phyloP scores from a whole-genome alignment of 2,888 invertebrate genomes.

The Drosophila conformis region DNA sequence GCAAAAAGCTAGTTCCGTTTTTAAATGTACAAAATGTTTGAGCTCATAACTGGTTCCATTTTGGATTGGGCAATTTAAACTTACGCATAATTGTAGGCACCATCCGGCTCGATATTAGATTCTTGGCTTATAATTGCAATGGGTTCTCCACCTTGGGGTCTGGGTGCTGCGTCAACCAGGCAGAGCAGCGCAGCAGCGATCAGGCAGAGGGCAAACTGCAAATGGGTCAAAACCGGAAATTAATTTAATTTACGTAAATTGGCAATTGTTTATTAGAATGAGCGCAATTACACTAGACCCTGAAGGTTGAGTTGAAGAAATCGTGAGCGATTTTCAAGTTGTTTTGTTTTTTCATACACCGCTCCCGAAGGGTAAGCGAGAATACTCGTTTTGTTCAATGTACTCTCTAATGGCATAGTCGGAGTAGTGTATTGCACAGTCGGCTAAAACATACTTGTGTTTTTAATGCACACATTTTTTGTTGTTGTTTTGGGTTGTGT shows the following conservation, averaged over 20 bases:
- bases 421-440: background rate
- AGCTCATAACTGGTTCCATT: slow-evolving; percentile 11
- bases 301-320: slow-evolving; percentile 16
- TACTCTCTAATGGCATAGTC: background rate
- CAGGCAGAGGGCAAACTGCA: slow-evolving; percentile 80
- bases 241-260: slow-evolving; percentile 51
- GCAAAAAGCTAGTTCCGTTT: slow-evolving; percentile 6
- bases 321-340: slow-evolving; percentile 36
- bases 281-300: slow-evolving; percentile 36
- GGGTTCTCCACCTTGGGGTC: slow-evolving; percentile 87
- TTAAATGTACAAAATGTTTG: background rate
- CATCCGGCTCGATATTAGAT: slow-evolving; percentile 90
- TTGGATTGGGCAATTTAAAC: slow-evolving; percentile 20
- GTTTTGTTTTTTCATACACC: slow-evolving; percentile 8
- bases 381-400: background rate
- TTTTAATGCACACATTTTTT: slow-evolving; percentile 26
- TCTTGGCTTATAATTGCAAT: slow-evolving; percentile 89
- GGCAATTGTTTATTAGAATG: slow-evolving; percentile 55
- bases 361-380: background rate
- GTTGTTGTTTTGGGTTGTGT: slow-evolving; percentile 38
- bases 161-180: slow-evolving; percentile 86
- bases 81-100: slow-evolving; percentile 90
- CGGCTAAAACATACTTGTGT: background rate
- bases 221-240: slow-evolving; percentile 61
- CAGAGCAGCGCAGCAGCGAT: slow-evolving; percentile 78